phyloP scores from a whole-genome alignment of 1,140 invertebrate species.

The Cylas formicarius region DNA sequence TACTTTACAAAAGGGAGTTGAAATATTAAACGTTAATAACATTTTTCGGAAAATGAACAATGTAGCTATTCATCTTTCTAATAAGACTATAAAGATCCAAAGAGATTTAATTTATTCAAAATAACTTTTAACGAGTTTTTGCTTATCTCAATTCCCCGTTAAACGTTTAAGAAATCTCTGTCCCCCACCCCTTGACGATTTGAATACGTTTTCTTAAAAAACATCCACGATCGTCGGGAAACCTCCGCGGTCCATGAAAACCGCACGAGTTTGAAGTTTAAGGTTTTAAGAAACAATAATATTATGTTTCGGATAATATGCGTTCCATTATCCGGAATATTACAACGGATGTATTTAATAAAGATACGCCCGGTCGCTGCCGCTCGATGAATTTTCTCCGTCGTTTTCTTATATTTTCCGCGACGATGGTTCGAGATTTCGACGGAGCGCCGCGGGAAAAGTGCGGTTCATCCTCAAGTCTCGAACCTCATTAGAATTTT shows the following conservation, averaged over 20 bases:
- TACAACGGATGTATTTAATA: conserved; percentile 28
- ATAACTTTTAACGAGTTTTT: no score
- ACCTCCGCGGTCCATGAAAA: background rate
- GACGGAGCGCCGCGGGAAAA: no score
- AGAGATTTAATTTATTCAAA: no score
- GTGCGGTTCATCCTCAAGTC: no score
- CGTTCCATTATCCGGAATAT: conserved; percentile 36
- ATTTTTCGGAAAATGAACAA: no score
- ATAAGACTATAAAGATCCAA: no score
- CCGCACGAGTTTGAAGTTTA: conserved; percentile 27
- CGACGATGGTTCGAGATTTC: conserved; percentile 5
- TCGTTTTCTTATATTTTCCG: conserved; percentile 13
- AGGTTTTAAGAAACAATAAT: conserved; percentile 41
- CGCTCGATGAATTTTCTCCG: conserved; percentile 1
- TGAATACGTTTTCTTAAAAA: background rate
- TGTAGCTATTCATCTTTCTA: no score
- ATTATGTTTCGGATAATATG: conserved; percentile 41
- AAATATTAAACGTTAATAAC: no score
- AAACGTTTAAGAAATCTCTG: no score
- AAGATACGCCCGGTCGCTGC: conserved; percentile 11
- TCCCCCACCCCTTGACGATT: background rate
- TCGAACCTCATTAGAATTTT: no score
- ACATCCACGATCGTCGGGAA: background rate
- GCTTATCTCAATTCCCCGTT: no score
- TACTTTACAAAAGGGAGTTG: no score